Base-by-base conservation (phyloP, 1,140 invertebrate genomes). In the Rhynchophorus ferrugineus region DNA sequence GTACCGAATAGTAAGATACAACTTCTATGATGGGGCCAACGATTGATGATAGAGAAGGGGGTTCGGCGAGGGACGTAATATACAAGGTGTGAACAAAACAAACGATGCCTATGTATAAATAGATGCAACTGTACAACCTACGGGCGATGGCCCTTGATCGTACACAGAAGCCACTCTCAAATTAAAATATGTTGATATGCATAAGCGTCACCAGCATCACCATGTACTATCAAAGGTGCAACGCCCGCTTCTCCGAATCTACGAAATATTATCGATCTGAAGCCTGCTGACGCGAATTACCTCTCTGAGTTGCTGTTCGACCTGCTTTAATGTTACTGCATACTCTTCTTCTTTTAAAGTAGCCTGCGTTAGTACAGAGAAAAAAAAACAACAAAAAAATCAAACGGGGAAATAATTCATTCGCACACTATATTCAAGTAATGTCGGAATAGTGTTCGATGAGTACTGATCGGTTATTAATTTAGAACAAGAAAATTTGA, bases 341-440 rank as follows among this genome's bases (percentile, higher is more conserved):
- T 90, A 95, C 60, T 87, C 87, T 76, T 97, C 94, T 79, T 98
- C 95, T 76, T 93, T 89, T 77, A 95, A 89, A 68, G 89, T 94
- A 65, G 92, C 90, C 92, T 95, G 75, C 44, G 59, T 65, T 64
- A 55, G 47, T 55, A 39, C 37, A 46, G 17, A 48, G 36, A 51
- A 49, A 11, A 52, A 51, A 54, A 60, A 47, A 58, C 51, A 51
- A 44, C 35, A 47, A 61, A 59, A 60, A 47, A 14, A 20, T 9
- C 17, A 9, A 11, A 29, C 11, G n/a, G 17, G 14, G 17, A 29
- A 11, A 44, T 9, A 44, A n/a, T 20, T 3, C 21, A 14, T 20
- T 7, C 7, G 43, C 20, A 34, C 18, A 41, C 17, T 41, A 41
- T 41, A 41, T 9, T 20, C n/a, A n/a, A n/a, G n/a, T n/a, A n/a